These are phyloP conservation scores for Exephanes ischioxanthus DNA, from an alignment of 2,888 invertebrate species.

Conservation along the genomic window DNA sequence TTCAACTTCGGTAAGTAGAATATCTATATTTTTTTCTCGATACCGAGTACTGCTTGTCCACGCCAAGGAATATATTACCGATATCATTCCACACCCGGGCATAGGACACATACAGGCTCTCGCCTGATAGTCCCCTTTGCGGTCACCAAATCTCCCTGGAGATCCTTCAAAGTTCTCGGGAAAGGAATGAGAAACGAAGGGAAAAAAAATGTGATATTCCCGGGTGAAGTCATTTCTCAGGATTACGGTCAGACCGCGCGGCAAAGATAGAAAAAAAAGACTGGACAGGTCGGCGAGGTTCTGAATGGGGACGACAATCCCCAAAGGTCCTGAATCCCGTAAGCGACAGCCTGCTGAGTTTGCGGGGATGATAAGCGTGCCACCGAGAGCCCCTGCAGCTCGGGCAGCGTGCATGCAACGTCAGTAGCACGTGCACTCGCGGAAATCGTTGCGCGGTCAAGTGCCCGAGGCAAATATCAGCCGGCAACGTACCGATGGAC, in stretches of 20 bases:
- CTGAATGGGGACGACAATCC: slow-evolving; percentile 7
- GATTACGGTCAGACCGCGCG: slow-evolving; percentile 3
- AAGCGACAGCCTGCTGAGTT: slow-evolving; percentile 3
- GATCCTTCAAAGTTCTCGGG: not conserved
- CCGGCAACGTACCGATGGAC: not conserved
- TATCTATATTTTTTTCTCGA: not conserved
- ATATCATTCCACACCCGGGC: not conserved
- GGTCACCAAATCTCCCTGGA: slow-evolving; percentile 17
- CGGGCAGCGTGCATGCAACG: not conserved
- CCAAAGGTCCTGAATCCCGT: slow-evolving; percentile 6
- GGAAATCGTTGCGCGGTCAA: slow-evolving; percentile 6
- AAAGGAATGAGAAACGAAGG: slow-evolving; percentile 1
- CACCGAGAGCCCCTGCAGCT: not conserved
- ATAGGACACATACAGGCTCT: not conserved
- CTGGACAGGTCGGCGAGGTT: not conserved
- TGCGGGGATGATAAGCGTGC: slow-evolving; percentile 9
- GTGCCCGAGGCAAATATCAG: not conserved
- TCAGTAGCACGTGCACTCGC: not conserved
- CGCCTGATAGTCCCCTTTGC: not conserved
- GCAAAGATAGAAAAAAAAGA: slow-evolving; percentile 11
- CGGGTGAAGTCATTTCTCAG: slow-evolving; percentile 24
- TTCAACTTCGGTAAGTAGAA: slow-evolving; percentile 4
- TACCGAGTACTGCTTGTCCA: not conserved
- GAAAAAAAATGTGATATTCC: slow-evolving; percentile 7
- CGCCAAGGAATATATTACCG: slow-evolving; percentile 5